These are phyloP conservation scores for Brachyhypopomus gauderio DNA, from an alignment of 2,113 vertebrate genomes.

Conservation along the genomic window DNA sequence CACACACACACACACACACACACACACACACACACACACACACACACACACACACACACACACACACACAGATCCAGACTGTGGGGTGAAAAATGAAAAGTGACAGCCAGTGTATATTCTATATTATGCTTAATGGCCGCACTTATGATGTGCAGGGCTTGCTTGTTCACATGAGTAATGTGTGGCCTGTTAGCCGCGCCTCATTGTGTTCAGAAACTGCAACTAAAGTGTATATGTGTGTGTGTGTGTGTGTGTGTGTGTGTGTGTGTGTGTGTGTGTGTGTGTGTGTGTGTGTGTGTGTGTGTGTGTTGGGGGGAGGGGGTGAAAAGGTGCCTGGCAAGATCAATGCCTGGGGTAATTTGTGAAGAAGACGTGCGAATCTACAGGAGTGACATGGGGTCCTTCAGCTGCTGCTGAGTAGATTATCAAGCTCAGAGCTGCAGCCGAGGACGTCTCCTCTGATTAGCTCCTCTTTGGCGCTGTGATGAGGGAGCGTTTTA, in stretches of 20 bases:
- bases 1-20: not conserved
- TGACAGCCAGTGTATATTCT: constrained; percentile 70
- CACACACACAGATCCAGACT: constrained; percentile 4
- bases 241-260: too few species aligned
- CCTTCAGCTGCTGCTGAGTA: constrained; percentile 43
- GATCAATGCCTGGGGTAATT: constrained; percentile 44
- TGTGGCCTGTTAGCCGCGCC: constrained; percentile 64
- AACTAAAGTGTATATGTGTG: not conserved
- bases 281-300: too few species aligned
- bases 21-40: not conserved
- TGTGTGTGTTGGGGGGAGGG: not conserved
- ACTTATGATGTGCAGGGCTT: constrained; percentile 60
- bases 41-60: not conserved
- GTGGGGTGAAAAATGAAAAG: constrained; percentile 68
- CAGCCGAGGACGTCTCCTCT: constrained; percentile 38
- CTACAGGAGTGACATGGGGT: constrained; percentile 31
- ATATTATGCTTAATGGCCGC: constrained; percentile 72
- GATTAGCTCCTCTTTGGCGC: constrained; percentile 53
- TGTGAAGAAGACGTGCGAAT: constrained; percentile 21
- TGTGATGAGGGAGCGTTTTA: constrained; percentile 47
- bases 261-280: not conserved
- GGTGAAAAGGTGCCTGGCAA: constrained; percentile 34
- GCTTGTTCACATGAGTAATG: constrained; percentile 69
- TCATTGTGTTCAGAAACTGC: constrained; percentile 58
- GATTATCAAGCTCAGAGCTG: constrained; percentile 37